These are phyloP conservation scores for Myotis daubentonii DNA, from an alignment of 2,797 vertebrate species.

Conservation along the genomic window DNA sequence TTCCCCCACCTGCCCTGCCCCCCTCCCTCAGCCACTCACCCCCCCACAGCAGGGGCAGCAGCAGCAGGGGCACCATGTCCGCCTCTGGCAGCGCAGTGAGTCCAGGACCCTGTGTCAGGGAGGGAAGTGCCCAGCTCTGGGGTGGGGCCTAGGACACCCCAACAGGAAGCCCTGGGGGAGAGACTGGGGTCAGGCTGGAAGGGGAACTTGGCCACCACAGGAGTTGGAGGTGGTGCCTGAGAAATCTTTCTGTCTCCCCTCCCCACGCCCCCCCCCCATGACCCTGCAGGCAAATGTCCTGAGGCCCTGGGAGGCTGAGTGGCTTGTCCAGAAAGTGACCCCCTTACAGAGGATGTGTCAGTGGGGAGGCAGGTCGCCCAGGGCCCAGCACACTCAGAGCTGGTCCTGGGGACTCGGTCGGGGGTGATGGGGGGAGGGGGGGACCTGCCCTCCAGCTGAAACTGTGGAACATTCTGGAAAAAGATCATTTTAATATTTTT, in stretches of 20 bases:
- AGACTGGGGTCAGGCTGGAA: too few relatives aligned
- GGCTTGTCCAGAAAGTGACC: too few relatives aligned
- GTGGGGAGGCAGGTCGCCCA: accelerated
- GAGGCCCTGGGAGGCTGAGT: too few relatives aligned
- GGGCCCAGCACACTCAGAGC: accelerated
- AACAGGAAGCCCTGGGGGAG: too few relatives aligned
- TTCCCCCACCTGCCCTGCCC: accelerated
- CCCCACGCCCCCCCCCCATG: too few relatives aligned
- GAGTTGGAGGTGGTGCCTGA: not conserved
- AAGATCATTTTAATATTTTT: not conserved
- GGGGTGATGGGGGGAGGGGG: too few relatives aligned
- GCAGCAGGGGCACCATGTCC: constrained; percentile 40
- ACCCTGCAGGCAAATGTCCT: too few relatives aligned
- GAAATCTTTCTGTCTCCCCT: not conserved
- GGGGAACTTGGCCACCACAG: not conserved
- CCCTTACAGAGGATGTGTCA: accelerated
- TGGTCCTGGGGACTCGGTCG: accelerated
- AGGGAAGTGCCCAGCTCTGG: not conserved
- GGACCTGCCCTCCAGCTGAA: accelerated
- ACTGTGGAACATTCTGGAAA: not conserved
- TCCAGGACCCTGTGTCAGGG: not conserved
- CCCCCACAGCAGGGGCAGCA: constrained; percentile 11
- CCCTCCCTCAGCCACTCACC: not conserved
- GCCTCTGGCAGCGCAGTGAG: accelerated
- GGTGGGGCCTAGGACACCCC: too few relatives aligned